Evolutionary conservation across 2,797 vertebrate species (phyloP), one percentile per base, ranked within the genome.

Genomic region (Xiphorhynchus erythropygius): DNA sequence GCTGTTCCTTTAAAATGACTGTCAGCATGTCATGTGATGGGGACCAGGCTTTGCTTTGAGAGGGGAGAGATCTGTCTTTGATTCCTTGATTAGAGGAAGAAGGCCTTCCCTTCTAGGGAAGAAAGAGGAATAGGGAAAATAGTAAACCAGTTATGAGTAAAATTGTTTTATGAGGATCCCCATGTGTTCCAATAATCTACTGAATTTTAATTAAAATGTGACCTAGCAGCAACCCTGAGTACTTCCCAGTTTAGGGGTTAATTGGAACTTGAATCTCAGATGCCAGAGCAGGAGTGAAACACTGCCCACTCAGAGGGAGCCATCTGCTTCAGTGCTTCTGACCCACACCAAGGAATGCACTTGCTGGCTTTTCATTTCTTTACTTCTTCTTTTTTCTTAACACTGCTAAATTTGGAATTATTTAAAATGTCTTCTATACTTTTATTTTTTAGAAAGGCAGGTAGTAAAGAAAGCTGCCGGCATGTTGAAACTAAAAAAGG

Each of bases 151-250:
- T 47, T 42, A 55, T 0, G 0, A 88, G 10, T 12, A 71, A 69
- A 84, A 86, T 68, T 84, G 11, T 86, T 84, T 88, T 7, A 49
- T 63, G 28, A 91, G 3, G 12, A 86, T 75, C 33, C 18, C 35
- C 39, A 59, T 56, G 46, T 83, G 33, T 57, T 87, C 39, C 28
- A 78, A 75, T 32, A 85, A 56, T 52, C 33, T 69, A 69, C 76
- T 78, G 60, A 83, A 67, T 71, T 92, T 70, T 94, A 96, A 88
- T 84, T 93, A 81, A 88, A 94, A 84, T 33, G 23, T 93, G 65
- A 89, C 62, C 78, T 81, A 75, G 25, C 55, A 81, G 18, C 37
- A 84, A 59, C 32, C 35, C 52, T n/a, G 47, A 92, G 28, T 50
- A 69, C 32, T 69, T 84, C 50, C 32, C 24, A 27, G 44, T 84